Percentiles rank a stretch among this genome's conserved stretches.
Conservation (phyloP, 2,888 invertebrate species). For the Bursaphelenchus okinawaensis region DNA sequence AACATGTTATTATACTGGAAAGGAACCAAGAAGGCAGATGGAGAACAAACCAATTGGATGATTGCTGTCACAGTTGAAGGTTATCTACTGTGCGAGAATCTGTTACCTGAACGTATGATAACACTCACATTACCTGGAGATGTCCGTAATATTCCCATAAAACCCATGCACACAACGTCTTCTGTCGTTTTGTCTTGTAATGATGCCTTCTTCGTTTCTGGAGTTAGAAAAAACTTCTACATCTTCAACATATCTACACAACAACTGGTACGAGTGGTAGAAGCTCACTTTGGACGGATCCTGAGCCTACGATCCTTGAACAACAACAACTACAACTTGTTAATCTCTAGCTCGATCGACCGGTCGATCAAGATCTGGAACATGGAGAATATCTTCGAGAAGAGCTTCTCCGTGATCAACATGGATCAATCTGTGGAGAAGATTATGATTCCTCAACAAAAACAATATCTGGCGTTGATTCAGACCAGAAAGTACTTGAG, state of each 20-base stretch:
- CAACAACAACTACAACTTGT: slow-evolving; percentile 67
- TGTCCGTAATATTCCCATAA: slow-evolving; percentile 58
- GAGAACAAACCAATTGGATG: slow-evolving; percentile 9
- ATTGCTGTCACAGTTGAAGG: slow-evolving; percentile 26
- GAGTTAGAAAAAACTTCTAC: slow-evolving; percentile 85
- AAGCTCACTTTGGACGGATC: slow-evolving; percentile 93
- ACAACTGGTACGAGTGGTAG: slow-evolving; percentile 79
- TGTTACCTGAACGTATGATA: slow-evolving; percentile 17
- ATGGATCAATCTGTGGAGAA: slow-evolving; percentile 90
- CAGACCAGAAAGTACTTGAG: slow-evolving; percentile 82
- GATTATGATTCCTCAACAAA: slow-evolving; percentile 67
- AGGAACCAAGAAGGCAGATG: slow-evolving; percentile 10
- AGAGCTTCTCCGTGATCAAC: slow-evolving; percentile 87
- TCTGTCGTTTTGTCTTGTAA: slow-evolving; percentile 85
- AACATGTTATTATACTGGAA: slow-evolving; percentile 31
- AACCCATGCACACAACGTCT: slow-evolving; percentile 72
- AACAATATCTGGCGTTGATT: slow-evolving; percentile 74
- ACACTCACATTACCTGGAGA: slow-evolving; percentile 41
- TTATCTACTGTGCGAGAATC: slow-evolving; percentile 36
- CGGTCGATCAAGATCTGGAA: slow-evolving; percentile 92
- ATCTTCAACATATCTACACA: slow-evolving; percentile 73
- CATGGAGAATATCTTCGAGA: slow-evolving; percentile 94
- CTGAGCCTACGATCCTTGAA: slow-evolving; percentile 82
- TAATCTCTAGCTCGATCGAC: slow-evolving; percentile 93
- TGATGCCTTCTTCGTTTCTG: slow-evolving; percentile 85